A percentile compares a stretch with the other conserved stretches of the same genome.
These are phyloP conservation scores for Drosophila ohnishii DNA, from an alignment of 1,140 invertebrate species.

Conservation along the genomic window DNA sequence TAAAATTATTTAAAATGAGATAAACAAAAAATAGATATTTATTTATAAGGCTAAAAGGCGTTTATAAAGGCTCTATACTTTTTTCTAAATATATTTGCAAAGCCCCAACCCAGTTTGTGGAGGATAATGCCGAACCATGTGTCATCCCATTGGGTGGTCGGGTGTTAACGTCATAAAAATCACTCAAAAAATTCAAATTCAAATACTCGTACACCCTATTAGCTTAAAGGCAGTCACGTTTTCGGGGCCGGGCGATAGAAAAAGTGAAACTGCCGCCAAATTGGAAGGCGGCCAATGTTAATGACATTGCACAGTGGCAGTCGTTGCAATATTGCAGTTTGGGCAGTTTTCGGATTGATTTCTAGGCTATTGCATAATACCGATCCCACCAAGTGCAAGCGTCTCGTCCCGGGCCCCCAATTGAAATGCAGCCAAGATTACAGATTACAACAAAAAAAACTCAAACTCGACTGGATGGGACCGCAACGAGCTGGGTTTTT, in stretches of 20 bases:
- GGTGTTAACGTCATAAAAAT: slow-evolving; percentile 2
- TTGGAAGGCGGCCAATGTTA: slow-evolving; percentile 47
- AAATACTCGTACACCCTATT: slow-evolving; percentile 7
- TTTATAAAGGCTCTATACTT: neutral
- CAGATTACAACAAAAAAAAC: neutral
- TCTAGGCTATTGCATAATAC: slow-evolving; percentile 50
- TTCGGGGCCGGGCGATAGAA: neutral
- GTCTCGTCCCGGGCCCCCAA: slow-evolving; percentile 12
- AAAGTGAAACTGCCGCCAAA: slow-evolving; percentile 37
- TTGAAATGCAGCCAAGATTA: slow-evolving; percentile 65
- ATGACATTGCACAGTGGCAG: slow-evolving; percentile 39
- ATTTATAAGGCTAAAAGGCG: too few relatives aligned
- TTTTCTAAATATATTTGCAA: neutral
- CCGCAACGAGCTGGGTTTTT: slow-evolving; percentile 14
- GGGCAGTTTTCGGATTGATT: slow-evolving; percentile 31
- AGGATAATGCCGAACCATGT: neutral
- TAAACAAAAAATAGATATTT: too few relatives aligned
- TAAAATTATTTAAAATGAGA: too few relatives aligned
- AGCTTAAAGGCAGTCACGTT: slow-evolving; percentile 50
- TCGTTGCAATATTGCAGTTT: slow-evolving; percentile 1
- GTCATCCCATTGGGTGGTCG: neutral
- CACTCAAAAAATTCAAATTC: slow-evolving; percentile 10
- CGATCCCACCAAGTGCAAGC: slow-evolving; percentile 13
- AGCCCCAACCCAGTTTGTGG: neutral
- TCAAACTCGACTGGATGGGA: too few relatives aligned